Conservation (phyloP, 2,797 vertebrate genomes). For the Limnodromus scolopaceus region DNA sequence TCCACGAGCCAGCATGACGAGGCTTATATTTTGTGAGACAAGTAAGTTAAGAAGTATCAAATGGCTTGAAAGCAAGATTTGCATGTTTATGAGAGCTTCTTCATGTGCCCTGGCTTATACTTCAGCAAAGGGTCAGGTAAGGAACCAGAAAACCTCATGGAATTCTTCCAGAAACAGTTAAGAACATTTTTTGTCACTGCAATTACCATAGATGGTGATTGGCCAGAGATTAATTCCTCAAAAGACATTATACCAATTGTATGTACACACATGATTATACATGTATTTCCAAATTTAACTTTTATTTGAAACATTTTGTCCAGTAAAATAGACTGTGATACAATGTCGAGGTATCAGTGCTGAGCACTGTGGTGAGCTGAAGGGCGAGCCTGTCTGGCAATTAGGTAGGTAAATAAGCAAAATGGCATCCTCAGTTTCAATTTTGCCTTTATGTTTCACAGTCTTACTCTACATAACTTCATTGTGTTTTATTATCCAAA, state of each 20-base stretch:
- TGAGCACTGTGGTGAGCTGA: not conserved
- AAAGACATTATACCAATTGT: not conserved
- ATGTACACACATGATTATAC: not conserved
- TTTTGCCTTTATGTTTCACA: not conserved
- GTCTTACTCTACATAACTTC: not conserved
- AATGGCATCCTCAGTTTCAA: not conserved
- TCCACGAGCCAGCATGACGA: not conserved
- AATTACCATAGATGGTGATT: not conserved
- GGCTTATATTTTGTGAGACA: not conserved
- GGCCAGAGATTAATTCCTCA: not conserved
- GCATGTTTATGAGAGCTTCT: not conserved
- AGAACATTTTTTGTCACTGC: not conserved
- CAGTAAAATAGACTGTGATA: not conserved
- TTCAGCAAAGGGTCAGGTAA: not conserved
- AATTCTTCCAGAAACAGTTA: not conserved
- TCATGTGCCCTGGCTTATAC: not conserved
- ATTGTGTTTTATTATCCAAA: not conserved
- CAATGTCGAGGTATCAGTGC: too few species aligned
- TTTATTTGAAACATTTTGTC: not conserved
- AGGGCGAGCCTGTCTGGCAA: not conserved
- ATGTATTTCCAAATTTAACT: not conserved
- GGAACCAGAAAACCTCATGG: not conserved
- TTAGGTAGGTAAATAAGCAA: not conserved
- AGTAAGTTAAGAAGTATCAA: not conserved
- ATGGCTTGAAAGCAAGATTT: not conserved